Conservation (phyloP, 2,888 invertebrate genomes). For the Neoitamus cyanurus region DNA sequence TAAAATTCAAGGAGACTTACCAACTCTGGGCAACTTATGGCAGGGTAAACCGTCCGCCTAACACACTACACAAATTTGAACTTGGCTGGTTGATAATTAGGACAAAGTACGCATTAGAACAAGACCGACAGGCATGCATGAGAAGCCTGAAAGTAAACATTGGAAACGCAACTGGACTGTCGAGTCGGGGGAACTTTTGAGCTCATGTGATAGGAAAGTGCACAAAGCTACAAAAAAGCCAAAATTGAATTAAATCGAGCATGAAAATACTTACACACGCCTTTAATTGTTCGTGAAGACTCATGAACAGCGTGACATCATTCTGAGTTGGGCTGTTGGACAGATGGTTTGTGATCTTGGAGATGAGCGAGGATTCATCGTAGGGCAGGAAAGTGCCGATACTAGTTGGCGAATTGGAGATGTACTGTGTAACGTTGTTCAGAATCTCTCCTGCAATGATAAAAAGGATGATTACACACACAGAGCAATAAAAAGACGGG, state of each 20-base stretch:
- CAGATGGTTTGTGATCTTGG: constrained; percentile 58
- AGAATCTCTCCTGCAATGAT: constrained; percentile 57
- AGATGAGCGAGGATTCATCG: constrained; percentile 58
- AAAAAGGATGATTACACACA: constrained; percentile 45
- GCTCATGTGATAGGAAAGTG: neutral
- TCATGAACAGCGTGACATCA: constrained; percentile 58
- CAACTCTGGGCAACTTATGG: too few relatives aligned
- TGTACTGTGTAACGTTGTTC: constrained; percentile 59
- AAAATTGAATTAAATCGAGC: constrained; percentile 40
- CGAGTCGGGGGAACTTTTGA: neutral
- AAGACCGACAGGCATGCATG: neutral
- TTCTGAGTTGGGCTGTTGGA: constrained; percentile 53
- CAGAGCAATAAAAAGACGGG: neutral
- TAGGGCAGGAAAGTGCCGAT: constrained; percentile 56
- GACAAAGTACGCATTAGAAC: neutral
- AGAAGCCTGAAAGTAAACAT: neutral
- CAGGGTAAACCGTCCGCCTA: too few relatives aligned
- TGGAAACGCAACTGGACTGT: neutral
- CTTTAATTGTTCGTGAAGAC: constrained; percentile 59
- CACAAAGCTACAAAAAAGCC: neutral
- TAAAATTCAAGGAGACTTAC: too few relatives aligned
- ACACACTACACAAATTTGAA: too few relatives aligned
- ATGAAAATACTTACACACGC: constrained; percentile 56
- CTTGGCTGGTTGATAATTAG: too few relatives aligned
- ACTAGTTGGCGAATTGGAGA: constrained; percentile 59